Base-by-base conservation (phyloP, 2,113 vertebrate genomes). In the Rhea americana region DNA sequence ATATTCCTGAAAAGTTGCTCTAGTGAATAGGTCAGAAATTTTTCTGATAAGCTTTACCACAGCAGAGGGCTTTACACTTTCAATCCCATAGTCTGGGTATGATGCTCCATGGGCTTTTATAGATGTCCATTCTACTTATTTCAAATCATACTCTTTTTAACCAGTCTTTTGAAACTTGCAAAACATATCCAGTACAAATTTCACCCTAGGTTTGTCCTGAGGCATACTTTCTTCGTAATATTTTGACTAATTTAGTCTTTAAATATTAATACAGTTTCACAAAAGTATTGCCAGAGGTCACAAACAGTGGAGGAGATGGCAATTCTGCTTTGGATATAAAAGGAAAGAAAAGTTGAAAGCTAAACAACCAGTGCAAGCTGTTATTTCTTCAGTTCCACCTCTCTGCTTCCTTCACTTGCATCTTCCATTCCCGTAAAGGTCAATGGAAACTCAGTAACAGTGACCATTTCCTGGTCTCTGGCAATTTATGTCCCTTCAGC, bases 11-110 rank as follows among this genome's bases (percentile, higher is more conserved):
- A 32, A 80, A 37, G 3, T 56, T 79, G 18, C 14, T 76, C 13
- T 37, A 80, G 73, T 15, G 11, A 70, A 51, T 1, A 1, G 0
- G 0, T 70, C 48, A 73, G 43, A 85, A 73, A 65, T 37, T 59
- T 43, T 72, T 74, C 30, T 37, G 30, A 37, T n/a, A 43, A 58
- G 0, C 7, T 41, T 18, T 67, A 82, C 7, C 24, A 26, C 2
- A 56, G 30, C 13, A 81, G 41, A 81, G 11, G 22, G 30, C 13
- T 90, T 85, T 80, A 53, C 3, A 26, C 8, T 35, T 89, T 76
- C 28, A 48, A 47, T 24, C 21, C 45, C n/a, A 48, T 53, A 65
- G 3, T 47, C 22, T 53, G 22, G 9, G 9, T 66, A 58, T 85
- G 24, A 24, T 7, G 74, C 13, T 5, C 43, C 5, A 2, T 4